Percentiles rank a stretch among this genome's conserved stretches.
These are phyloP conservation scores for Silurus aristotelis DNA, from an alignment of 2,797 vertebrate species.

Conservation along the genomic window DNA sequence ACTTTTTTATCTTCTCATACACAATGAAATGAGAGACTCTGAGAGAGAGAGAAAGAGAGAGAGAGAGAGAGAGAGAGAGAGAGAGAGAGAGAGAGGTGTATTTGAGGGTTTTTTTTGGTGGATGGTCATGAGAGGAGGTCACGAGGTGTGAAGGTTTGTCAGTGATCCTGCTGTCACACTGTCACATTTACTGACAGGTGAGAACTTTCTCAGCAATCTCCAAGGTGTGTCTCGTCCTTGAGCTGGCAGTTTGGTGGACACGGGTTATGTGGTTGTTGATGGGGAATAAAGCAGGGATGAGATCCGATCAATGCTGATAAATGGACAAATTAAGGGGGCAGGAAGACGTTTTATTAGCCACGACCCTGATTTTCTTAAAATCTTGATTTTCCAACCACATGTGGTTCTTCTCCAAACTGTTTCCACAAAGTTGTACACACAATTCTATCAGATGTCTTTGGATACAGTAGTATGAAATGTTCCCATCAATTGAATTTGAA, in stretches of 20 bases:
- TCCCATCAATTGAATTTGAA: no score
- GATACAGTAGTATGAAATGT: no score
- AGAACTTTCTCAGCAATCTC: neutral
- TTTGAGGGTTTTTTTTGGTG: no score
- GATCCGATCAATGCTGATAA: neutral
- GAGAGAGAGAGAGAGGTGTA: no score
- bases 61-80: no score
- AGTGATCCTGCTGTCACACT: neutral
- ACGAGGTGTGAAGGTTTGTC: neutral
- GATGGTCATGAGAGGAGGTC: no score
- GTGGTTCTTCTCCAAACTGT: no score
- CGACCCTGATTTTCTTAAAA: neutral
- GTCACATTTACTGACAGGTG: neutral
- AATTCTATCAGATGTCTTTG: no score
- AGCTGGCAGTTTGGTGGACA: neutral
- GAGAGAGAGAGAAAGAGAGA: no score
- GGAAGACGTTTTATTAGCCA: neutral
- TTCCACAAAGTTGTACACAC: no score
- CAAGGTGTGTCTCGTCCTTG: neutral
- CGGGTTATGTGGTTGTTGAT: no score
- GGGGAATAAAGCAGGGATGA: neutral
- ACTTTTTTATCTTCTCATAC: neutral
- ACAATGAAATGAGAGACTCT: neutral
- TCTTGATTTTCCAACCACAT: no score
- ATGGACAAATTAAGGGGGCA: neutral